These are phyloP conservation scores for Echinometra lucunter DNA, from an alignment of 53 echinoderm and acorn worm species.

Conservation along the genomic window DNA sequence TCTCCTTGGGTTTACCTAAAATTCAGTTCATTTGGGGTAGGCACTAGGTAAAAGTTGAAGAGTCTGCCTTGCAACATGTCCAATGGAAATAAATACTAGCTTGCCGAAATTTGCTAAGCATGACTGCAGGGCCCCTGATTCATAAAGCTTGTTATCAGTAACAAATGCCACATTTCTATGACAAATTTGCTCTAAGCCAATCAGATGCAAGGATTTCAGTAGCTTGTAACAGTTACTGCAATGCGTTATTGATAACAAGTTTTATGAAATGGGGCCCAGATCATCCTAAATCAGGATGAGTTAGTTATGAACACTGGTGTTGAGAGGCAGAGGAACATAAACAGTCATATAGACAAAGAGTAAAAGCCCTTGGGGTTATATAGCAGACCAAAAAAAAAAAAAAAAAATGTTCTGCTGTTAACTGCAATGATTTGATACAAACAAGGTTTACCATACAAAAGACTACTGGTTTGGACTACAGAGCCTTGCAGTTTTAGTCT, in stretches of 20 bases:
- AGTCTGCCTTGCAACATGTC: not conserved
- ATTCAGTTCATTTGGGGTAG: not conserved
- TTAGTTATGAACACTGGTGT: not conserved
- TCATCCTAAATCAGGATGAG: not conserved
- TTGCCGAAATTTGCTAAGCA: not conserved
- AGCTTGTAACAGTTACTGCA: too few relatives aligned
- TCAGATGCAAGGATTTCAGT: too few relatives aligned
- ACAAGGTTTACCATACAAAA: too few relatives aligned
- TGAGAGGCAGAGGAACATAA: not conserved
- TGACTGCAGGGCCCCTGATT: too few relatives aligned
- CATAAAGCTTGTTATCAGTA: too few relatives aligned
- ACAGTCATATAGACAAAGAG: not conserved
- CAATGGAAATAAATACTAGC: not conserved
- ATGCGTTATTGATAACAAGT: too few relatives aligned
- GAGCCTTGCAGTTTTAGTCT: too few relatives aligned
- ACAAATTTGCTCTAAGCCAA: too few relatives aligned
- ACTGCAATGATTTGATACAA: not conserved
- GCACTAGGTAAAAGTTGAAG: not conserved
- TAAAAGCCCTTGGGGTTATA: not conserved
- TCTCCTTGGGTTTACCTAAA: not conserved
- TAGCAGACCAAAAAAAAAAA: not conserved
- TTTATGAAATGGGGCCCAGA: too few relatives aligned
- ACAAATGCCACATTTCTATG: too few relatives aligned
- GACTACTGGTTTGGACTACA: too few relatives aligned
- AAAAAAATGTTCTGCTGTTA: not conserved